Base-by-base conservation (phyloP, 2,888 invertebrate genomes). In the Aspidiotus destructor region DNA sequence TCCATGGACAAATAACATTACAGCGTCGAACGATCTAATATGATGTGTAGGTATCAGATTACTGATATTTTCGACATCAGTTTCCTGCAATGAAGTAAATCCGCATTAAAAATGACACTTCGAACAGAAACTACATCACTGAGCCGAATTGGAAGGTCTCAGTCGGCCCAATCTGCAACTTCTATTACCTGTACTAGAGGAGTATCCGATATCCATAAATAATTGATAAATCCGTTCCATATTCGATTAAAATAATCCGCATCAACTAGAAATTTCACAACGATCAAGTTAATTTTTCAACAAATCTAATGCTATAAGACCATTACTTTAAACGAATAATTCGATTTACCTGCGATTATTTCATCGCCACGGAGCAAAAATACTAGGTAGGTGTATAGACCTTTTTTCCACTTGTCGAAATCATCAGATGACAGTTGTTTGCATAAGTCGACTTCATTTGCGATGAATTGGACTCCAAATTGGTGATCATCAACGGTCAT, bases 161-260 rank as follows among this genome's bases (percentile, higher is more conserved):
- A 11, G 48, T 28, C 28, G 28, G 5, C 28, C 28, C 28, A 28
- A 28, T 28, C 28, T 3, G 28, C 28, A 28, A 28, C 28, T 28
- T 5, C 28, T 3, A 28, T 28, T 5, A 87, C 91, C 82, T 92
- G 94, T 48, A 92, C 80, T 13, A 97, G 77, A 11, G 92, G 92
- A 77, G 97, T 98, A 77, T 98, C 98, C 0, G 95, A 92, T 92
- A 96, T 94, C 96, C 97, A 98, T 81, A 98, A 88, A 71, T 91
- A 92, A 76, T 94, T 97, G 78, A 93, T 97, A 8, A 98, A 79
- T 0, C 98, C 97, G 76, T 94, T 96, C 94, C 97, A 97, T 57
- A 98, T 80, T 71, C 92, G 82, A 73, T 86, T 78, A 72, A 94
- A 87, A 75, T 93, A 92, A 54, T 86, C 85, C 73, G 89, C 72